Base-by-base conservation (phyloP, 2,888 invertebrate species). In the Tachina grossa region DNA sequence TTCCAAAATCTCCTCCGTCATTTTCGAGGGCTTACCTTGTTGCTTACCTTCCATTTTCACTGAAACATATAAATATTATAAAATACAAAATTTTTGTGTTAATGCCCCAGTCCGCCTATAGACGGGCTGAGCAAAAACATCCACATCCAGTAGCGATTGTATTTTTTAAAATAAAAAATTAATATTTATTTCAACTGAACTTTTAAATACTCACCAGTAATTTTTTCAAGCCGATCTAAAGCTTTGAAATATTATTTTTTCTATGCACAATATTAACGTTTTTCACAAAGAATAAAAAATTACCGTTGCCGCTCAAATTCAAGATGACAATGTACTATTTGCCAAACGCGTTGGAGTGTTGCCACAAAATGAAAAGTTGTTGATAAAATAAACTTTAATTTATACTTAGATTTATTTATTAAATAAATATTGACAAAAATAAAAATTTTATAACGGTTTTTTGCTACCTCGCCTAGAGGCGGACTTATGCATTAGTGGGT, bases 41-140 rank as follows among this genome's bases (percentile, higher is more conserved):
- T 59, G 59, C 13, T 39, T 59, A 14, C 13, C 13, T 13, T 59
- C 59, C 59, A 59, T 59, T 31, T 59, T 39, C 31, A 31, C 59
- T 59, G 22, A 39, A 16, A 11, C 11, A 39, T 13, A 59, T 59
- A 31, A 59, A 59, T 59, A 59, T 19, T 11, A 31, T 53, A 53
- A 16, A 14, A 53, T 53, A 19, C 9, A 53, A 53, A 19, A 16
- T 19, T 16, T 16, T 8, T 53, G 53, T 53, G 9, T 53, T 14
- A 53, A 53, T 53, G 53, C 19, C 53, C 53, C 19, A 53, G 53
- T 53, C 53, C 16, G 53, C 53, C 53, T 10, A 5, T 11, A 16
- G 53, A 53, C 53, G 11, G 53, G n/a, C n/a, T 53, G 2, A 19
- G 19, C 19, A 19, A 53, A 53, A 53, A 19, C 19, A 8, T 19